Percentiles rank a stretch among this genome's conserved stretches.
These are phyloP conservation scores for Pipistrellus kuhlii DNA, from an alignment of 2,797 vertebrate species.

Conservation along the genomic window DNA sequence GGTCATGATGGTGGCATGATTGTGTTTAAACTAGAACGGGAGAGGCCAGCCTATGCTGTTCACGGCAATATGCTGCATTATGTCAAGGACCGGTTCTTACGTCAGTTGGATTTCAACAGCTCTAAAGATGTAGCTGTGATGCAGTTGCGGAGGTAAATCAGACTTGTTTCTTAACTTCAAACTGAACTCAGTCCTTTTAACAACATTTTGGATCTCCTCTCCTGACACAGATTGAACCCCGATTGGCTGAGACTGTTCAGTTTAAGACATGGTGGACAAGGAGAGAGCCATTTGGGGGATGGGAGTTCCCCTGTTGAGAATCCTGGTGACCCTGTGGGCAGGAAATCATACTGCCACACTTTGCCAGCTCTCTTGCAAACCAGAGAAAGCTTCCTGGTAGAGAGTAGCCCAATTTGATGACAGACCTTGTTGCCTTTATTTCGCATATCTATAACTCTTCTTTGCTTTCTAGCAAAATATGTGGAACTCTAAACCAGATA, in stretches of 20 bases:
- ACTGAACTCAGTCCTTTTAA: not conserved
- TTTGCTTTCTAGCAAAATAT: constrained; percentile 57
- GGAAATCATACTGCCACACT: not conserved
- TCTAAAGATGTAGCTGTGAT: constrained; percentile 98
- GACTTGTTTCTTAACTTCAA: not conserved
- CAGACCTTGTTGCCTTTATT: constrained; percentile 42
- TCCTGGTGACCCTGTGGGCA: not conserved
- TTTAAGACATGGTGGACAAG: constrained; percentile 3
- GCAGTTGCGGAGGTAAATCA: constrained; percentile 94
- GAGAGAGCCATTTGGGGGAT: not conserved
- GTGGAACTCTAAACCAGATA: constrained; percentile 51
- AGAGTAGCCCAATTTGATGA: constrained; percentile 9
- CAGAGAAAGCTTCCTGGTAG: constrained; percentile 19
- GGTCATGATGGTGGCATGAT: constrained; percentile 98
- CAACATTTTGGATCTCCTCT: not conserved
- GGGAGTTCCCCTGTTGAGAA: not conserved
- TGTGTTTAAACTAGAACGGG: constrained; percentile 97
- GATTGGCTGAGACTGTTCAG: not conserved
- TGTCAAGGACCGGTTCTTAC: constrained; percentile 97
- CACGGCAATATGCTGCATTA: constrained; percentile 96
- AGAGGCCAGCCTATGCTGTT: constrained; percentile 96
- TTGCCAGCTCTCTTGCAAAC: constrained; percentile 10
- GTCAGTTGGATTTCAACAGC: constrained; percentile 97
- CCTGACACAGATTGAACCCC: not conserved
- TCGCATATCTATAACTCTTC: constrained; percentile 13